A percentile compares a stretch with the other conserved stretches of the same genome.
phyloP scores from a whole-genome alignment of 2,113 vertebrate genomes.

The Anoplopoma fimbria region DNA sequence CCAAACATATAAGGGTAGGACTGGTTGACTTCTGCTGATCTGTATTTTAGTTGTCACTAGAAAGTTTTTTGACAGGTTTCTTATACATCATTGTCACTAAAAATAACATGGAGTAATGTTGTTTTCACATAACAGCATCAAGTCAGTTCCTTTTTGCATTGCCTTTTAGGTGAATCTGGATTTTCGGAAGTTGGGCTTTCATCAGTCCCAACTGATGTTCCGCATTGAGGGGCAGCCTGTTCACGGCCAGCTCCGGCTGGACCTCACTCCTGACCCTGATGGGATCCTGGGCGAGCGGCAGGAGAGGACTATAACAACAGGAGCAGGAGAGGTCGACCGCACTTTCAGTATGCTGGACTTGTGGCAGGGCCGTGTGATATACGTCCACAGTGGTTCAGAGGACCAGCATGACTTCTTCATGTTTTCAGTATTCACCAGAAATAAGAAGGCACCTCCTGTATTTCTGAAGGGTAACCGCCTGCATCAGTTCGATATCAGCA shows the following conservation, averaged over 20 bases:
- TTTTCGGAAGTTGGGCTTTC: conserved; percentile 83
- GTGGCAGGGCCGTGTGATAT: conserved; percentile 85
- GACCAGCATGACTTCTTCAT: conserved; percentile 85
- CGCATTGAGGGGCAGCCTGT: conserved; percentile 83
- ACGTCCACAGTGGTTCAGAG: conserved; percentile 90
- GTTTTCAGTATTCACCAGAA: conserved; percentile 86
- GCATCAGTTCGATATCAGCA: conserved; percentile 84
- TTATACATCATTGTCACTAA: background rate
- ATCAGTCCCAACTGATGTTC: conserved; percentile 88
- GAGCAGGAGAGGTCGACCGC: conserved; percentile 61
- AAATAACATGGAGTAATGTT: background rate
- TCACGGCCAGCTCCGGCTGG: conserved; percentile 85
- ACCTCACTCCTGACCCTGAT: conserved; percentile 59
- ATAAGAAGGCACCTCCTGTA: conserved; percentile 75
- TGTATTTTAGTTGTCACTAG: background rate
- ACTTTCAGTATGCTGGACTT: conserved; percentile 89
- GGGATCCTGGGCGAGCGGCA: background rate
- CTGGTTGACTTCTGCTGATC: background rate
- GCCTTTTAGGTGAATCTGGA: conserved; percentile 81
- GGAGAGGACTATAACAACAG: conserved; percentile 22
- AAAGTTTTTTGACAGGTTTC: background rate
- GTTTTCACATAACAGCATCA: background rate
- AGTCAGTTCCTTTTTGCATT: background rate
- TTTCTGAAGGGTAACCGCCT: conserved; percentile 79
- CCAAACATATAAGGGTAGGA: conserved; percentile 85